Base-by-base conservation (phyloP, 2,113 vertebrate species). In the Mus musculus region DNA sequence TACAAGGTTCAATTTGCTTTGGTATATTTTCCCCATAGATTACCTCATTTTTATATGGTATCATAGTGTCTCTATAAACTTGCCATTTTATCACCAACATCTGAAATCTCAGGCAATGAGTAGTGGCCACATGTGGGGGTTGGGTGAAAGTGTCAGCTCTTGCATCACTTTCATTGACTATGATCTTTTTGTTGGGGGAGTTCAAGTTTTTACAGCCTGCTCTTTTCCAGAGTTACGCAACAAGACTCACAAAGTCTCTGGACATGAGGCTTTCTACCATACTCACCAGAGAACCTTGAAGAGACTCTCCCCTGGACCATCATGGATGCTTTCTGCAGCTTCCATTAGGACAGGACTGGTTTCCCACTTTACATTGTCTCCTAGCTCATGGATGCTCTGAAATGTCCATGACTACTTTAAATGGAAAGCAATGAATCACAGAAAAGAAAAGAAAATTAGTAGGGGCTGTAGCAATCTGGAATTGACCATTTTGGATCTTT, bases 11-110 rank as follows among this genome's bases (percentile, higher is more conserved):
- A 67, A 2, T 92, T 94, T 94, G 94, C 85, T 96, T 97, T 94
- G 56, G 65, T 87, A 26, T 81, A 39, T 85, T 56, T 93, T 93
- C 95, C 85, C 84, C 90, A 97, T 72, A 65, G 95, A 96, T 96
- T 88, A 96, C 93, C 96, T 97, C 88, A 91, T 82, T 92, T 95
- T 94, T 90, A 59, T 75, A 91, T 67, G 94, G 71, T 61, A 30
- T 92, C 84, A 82, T 71, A 26, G 19, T 91, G 2, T 95, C 67
- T 96, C 91, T 87, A 84, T 90, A 97, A 97, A 97, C 49, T 54
- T 94, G 75, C 52, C 63, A 61, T 88, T 94, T 85, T 84, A 89
- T 84, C 46, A 88, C 67, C 42, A 30, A 75, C 61, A 67, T 92
- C 80, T 93, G 80, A 93, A 97, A 88, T 90, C 22, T 92, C 33